Evolutionary conservation across 2,113 vertebrate genomes (phyloP), one percentile per base, ranked within the genome.

Genomic region (Boulengeromyrus knoepffleri): DNA sequence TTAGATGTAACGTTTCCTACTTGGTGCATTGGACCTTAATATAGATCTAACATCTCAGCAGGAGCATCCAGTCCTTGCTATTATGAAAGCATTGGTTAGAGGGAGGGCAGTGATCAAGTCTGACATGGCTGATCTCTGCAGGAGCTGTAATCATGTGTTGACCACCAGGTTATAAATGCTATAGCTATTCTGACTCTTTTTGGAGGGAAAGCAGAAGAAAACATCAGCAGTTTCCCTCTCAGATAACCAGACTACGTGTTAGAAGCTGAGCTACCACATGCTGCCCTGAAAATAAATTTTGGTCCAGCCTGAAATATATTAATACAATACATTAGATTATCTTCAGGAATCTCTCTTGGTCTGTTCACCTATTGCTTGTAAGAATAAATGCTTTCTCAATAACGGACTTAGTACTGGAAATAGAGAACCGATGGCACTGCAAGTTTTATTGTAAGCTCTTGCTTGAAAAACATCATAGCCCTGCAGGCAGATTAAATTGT

Each of bases 401-500:
- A 19, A 36, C 21, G 3, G 36, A 17, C n/a, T 66, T 19, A 36
- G 15, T 77, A n/a, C 88, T 21, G 7, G 24, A 77, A 66, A n/a
- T 5, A 74, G 58, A 52, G 77, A 58, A 92, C 89, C 86, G 53
- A 91, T 91, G 90, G 58, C 31, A 86, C 24, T 27, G 89, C 56
- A 53, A 74, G 91, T 88, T 92, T 56, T 74, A 90, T 90, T 50
- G 74, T 53, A 91, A 89, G 66, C 91, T 80, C 70, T 58, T 89
- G 89, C 91, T 39, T 17, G 31, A 87, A 90, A 91, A 91, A 92
- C 92, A 92, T 93, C 92, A 93, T 92, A 92, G 92, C 88, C 91
- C 94, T 92, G 74, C 90, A 91, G 92, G 46, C 80, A 91, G 47
- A 92, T 95, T 92, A 94, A 92, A 95, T 96, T 95, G 90, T 92